phyloP scores from a whole-genome alignment of 2,888 invertebrate species.

The Lepidocyrtinus sp. region DNA sequence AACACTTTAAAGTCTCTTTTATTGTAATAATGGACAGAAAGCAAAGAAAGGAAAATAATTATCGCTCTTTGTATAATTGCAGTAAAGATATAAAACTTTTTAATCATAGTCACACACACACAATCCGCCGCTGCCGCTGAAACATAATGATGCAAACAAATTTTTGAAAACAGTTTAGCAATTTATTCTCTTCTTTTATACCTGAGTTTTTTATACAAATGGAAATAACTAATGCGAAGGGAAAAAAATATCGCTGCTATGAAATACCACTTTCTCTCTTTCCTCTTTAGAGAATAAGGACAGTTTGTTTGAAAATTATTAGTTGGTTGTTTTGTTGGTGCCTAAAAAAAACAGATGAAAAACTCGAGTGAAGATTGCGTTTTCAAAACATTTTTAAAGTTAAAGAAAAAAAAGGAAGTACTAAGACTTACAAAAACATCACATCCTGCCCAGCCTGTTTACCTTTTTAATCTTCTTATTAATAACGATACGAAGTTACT shows the following conservation, averaged over 20 bases:
- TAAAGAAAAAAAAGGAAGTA: slow-evolving; percentile 28
- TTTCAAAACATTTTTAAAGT: background rate
- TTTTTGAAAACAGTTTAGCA: too few relatives aligned
- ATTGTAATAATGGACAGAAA: background rate
- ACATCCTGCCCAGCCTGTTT: slow-evolving; percentile 62
- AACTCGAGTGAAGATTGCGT: slow-evolving; percentile 11
- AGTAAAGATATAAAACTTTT: background rate
- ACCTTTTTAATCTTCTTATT: slow-evolving; percentile 47
- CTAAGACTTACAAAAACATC: slow-evolving; percentile 58
- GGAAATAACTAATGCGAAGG: background rate
- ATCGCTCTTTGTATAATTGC: background rate
- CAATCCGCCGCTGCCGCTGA: slow-evolving; percentile 29
- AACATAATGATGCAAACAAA: background rate
- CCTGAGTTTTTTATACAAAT: background rate
- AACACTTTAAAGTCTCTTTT: background rate
- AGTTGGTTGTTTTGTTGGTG: background rate
- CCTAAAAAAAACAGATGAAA: background rate
- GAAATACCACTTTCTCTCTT: slow-evolving; percentile 16
- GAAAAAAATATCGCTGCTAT: background rate
- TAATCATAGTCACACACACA: background rate
- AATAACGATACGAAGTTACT: background rate
- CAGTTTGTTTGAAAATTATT: background rate
- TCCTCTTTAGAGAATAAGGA: background rate
- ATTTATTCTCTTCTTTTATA: background rate
- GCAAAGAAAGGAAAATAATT: background rate